phyloP scores from a whole-genome alignment of 2,797 vertebrate species.

The Oreortyx pictus region DNA sequence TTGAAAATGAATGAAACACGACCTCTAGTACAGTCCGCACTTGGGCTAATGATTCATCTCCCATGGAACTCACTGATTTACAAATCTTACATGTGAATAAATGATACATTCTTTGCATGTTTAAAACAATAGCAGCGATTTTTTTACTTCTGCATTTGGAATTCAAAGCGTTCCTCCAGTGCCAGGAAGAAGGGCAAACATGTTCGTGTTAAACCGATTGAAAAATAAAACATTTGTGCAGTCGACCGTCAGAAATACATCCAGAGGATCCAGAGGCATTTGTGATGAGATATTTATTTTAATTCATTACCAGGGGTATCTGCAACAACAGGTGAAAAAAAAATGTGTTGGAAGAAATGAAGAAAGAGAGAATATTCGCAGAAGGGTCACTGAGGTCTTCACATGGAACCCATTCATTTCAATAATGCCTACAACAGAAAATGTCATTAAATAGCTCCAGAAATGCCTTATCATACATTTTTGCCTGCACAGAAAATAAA shows the following conservation, averaged over 20 bases:
- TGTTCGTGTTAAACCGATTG: slow-evolving; percentile 69
- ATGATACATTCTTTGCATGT: slow-evolving; percentile 55
- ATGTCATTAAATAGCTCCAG: slow-evolving; percentile 28
- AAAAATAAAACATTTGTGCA: slow-evolving; percentile 74
- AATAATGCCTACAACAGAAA: slow-evolving; percentile 15
- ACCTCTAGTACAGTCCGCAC: slow-evolving; percentile 68
- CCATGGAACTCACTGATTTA: slow-evolving; percentile 64
- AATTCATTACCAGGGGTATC: slow-evolving; percentile 41
- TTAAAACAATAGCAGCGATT: slow-evolving; percentile 65
- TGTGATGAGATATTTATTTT: slow-evolving; percentile 49
- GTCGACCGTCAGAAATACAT: slow-evolving; percentile 57
- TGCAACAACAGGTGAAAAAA: slow-evolving; percentile 45
- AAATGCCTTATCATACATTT: slow-evolving; percentile 25
- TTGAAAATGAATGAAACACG: slow-evolving; percentile 79
- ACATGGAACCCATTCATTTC: not conserved
- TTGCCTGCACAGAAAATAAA: slow-evolving; percentile 24
- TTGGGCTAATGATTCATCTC: slow-evolving; percentile 69
- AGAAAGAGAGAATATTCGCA: not conserved
- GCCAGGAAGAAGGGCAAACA: slow-evolving; percentile 55
- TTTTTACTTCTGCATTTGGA: slow-evolving; percentile 28
- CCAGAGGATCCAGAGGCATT: slow-evolving; percentile 45
- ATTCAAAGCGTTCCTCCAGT: slow-evolving; percentile 29
- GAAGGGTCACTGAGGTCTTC: slow-evolving; percentile 30
- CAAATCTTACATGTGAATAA: slow-evolving; percentile 65
- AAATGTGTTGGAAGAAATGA: not conserved